A percentile compares a stretch with the other conserved stretches of the same genome.
Conservation (phyloP, 2,888 invertebrate species). For the Eumacrocentrus americanus region DNA sequence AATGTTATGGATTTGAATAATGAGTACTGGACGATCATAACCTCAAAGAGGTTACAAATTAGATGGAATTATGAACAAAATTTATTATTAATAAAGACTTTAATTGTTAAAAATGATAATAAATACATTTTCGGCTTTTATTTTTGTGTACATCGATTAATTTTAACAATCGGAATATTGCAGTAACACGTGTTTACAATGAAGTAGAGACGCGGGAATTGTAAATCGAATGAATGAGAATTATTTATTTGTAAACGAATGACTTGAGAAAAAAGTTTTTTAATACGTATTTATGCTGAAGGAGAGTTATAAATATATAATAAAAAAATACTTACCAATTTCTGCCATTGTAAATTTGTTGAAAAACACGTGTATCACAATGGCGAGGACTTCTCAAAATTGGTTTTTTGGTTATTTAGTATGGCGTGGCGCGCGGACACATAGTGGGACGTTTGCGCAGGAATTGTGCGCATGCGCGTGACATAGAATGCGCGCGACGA, state of each 20-base stretch:
- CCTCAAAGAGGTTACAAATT: conserved; percentile 11
- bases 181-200: conserved; percentile 46
- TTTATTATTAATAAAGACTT: background rate
- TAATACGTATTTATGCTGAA: conserved; percentile 4
- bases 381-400: too few species aligned
- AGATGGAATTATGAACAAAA: background rate
- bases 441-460: too few species aligned
- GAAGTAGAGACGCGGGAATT: conserved; percentile 23
- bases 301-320: conserved; percentile 15
- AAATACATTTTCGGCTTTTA: background rate
- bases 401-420: too few species aligned
- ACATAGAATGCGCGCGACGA: too few species aligned
- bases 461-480: too few species aligned
- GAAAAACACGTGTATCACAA: conserved; percentile 40
- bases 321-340: conserved; percentile 43
- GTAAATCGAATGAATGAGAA: conserved; percentile 24
- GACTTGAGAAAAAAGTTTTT: background rate
- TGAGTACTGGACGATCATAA: conserved; percentile 7
- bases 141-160: conserved; percentile 3
- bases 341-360: conserved; percentile 47
- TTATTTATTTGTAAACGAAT: background rate
- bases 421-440: too few species aligned
- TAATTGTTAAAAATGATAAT: background rate
- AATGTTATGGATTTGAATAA: conserved; percentile 12
- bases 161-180: conserved; percentile 13